phyloP scores from a whole-genome alignment of 1,140 invertebrate genomes.

The Drosophila ficusphila region DNA sequence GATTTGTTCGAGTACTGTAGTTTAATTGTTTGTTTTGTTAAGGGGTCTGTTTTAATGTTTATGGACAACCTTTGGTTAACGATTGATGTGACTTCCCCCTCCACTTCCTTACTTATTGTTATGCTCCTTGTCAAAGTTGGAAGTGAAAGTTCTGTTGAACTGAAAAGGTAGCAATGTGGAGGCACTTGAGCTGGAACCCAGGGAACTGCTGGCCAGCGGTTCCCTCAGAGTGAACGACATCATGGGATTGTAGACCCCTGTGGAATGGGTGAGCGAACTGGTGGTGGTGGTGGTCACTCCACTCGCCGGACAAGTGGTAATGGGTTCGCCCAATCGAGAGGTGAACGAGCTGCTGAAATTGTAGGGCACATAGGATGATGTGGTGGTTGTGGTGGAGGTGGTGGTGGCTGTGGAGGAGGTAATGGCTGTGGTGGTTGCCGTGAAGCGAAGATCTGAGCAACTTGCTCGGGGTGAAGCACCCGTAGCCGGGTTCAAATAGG shows the following conservation, averaged over 20 bases:
- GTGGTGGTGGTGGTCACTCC: constrained; percentile 23
- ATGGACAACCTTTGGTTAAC: constrained; percentile 43
- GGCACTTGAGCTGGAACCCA: constrained; percentile 14
- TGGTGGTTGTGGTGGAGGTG: neutral
- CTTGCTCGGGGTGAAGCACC: constrained; percentile 4
- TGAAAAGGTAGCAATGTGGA: constrained; percentile 49
- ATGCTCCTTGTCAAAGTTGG: constrained; percentile 34
- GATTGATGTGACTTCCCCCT: constrained; percentile 1
- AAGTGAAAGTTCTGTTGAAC: constrained; percentile 45
- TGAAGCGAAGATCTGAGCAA: constrained; percentile 45
- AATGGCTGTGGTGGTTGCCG: neutral
- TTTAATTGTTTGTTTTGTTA: neutral
- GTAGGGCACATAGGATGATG: constrained; percentile 53
- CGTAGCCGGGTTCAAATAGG: constrained; percentile 46
- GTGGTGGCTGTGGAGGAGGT: constrained; percentile 2
- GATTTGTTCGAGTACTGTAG: constrained; percentile 13
- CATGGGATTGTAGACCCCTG: constrained; percentile 74
- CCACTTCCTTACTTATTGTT: constrained; percentile 48
- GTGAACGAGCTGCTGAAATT: constrained; percentile 55
- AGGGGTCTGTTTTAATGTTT: constrained; percentile 2
- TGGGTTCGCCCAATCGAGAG: constrained; percentile 38
- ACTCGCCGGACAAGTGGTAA: constrained; percentile 27
- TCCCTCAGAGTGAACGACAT: constrained; percentile 71
- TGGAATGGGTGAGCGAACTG: constrained; percentile 48
- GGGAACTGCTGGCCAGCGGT: constrained; percentile 22